Evolutionary conservation across 2,888 invertebrate species (phyloP), one percentile per base, ranked within the genome.

Genomic region (Allophyes oxyacanthae): DNA sequence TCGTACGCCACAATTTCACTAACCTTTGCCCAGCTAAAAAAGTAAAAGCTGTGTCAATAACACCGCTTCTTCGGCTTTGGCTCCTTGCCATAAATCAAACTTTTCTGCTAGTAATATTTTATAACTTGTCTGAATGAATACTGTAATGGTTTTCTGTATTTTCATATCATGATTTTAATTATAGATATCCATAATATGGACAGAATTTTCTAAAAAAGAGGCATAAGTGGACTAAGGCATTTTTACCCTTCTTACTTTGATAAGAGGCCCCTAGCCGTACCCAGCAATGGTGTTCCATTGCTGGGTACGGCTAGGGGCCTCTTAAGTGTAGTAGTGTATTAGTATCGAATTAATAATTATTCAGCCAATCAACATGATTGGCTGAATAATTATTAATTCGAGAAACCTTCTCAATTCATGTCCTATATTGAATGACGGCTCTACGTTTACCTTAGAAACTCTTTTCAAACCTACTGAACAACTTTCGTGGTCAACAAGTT

Each of bases 11-110:
- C 15, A 11, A n/a, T 25, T 36, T 36, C 15, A 10, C 9, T 44
- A 40, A 58, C 52, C 51, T 48, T 48, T 58, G 34, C 1, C 7
- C 52, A n/a, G 13, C 1, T n/a, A 46, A 56, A 59, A 60, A 50
- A 52, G 57, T 57, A 42, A 53, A 54, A 54, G 53, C 46, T 38
- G 36, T 44, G 51, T 58, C 44, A 60, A 15, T 60, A 43, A 60
- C 60, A 50, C 43, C 38, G 44, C 6, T 4, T 13, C 14, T 6
- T 33, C 42, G 45, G 14, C 59, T 26, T 51, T 54, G 60, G 43
- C 54, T n/a, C 7, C 3, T 10, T 43, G 60, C 63, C 60, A 59
- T 46, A 43, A 44, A 30, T 56, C 43, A 49, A 46, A 49, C 37
- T 44, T 38, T 41, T 41, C 25, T 32, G 28, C 30, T 50, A n/a